Conservation (phyloP, 2,113 vertebrate genomes). For the Bucco capensis region DNA sequence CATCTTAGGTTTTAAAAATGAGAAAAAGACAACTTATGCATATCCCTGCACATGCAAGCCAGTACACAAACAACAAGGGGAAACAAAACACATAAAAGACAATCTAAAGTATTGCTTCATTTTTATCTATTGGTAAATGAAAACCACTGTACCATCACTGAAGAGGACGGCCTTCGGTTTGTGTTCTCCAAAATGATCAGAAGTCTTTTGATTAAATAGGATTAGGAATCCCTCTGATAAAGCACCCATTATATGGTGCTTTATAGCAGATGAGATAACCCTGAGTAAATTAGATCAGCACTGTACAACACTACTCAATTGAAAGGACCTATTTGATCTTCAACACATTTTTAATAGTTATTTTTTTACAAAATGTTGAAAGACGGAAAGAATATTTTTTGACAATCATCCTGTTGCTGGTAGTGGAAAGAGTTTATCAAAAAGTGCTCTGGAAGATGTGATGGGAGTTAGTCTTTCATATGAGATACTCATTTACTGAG, state of each 20-base stretch:
- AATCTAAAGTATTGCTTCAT: background rate
- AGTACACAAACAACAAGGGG: background rate
- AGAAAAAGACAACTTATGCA: background rate
- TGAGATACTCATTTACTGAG: background rate
- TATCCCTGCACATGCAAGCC: background rate
- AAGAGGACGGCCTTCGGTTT: background rate
- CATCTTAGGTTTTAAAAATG: background rate
- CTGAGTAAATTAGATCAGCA: background rate
- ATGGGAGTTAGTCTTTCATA: background rate
- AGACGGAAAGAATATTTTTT: background rate
- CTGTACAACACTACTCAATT: background rate
- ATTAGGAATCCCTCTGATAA: background rate
- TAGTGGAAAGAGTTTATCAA: background rate
- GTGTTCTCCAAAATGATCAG: background rate
- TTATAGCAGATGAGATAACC: background rate
- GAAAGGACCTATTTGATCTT: slow-evolving; percentile 14
- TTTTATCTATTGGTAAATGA: background rate
- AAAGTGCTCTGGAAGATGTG: background rate
- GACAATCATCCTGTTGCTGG: background rate
- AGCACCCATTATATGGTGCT: background rate
- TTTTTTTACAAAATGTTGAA: background rate
- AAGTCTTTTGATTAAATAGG: background rate
- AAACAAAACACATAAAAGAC: background rate
- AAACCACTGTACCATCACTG: background rate
- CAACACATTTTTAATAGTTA: background rate